Evolutionary conservation across 2,888 invertebrate genomes (phyloP).

Genomic region (Hydroisotoma schaefferi): DNA sequence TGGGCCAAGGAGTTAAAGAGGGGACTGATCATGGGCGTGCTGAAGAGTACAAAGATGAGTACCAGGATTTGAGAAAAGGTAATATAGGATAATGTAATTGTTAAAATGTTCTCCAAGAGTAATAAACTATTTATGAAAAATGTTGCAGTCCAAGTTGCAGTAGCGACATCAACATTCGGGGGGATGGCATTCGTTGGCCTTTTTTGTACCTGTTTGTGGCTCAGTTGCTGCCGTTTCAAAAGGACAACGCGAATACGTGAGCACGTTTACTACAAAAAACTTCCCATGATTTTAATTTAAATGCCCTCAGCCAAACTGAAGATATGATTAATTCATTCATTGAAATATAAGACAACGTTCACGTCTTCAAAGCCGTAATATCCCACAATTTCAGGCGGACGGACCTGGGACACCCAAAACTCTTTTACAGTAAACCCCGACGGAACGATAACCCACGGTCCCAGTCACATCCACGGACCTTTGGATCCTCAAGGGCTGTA

Average conservation of each 20-base stretch:
- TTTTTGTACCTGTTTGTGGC: constrained; percentile 30
- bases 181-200: constrained; percentile 26
- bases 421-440: background rate
- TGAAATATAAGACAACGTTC: too few species aligned
- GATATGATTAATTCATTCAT: too few species aligned
- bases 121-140: background rate
- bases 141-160: constrained; percentile 12
- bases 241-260: background rate
- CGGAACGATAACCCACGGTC: background rate
- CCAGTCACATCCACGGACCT: constrained; percentile 4
- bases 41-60: too few species aligned
- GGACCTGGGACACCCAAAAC: constrained; percentile 23
- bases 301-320: too few species aligned
- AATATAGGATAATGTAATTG: too few species aligned
- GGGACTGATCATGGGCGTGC: too few species aligned
- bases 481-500: constrained; percentile 18
- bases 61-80: too few species aligned
- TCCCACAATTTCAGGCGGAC: constrained; percentile 12
- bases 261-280: background rate
- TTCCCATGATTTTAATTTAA: too few species aligned
- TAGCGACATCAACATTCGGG: constrained; percentile 28
- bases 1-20: too few species aligned
- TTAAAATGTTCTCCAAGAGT: too few species aligned
- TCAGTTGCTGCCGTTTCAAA: constrained; percentile 19
- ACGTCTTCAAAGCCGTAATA: too few species aligned